phyloP scores from a whole-genome alignment of 1,140 invertebrate genomes.

The Solen grandis region DNA sequence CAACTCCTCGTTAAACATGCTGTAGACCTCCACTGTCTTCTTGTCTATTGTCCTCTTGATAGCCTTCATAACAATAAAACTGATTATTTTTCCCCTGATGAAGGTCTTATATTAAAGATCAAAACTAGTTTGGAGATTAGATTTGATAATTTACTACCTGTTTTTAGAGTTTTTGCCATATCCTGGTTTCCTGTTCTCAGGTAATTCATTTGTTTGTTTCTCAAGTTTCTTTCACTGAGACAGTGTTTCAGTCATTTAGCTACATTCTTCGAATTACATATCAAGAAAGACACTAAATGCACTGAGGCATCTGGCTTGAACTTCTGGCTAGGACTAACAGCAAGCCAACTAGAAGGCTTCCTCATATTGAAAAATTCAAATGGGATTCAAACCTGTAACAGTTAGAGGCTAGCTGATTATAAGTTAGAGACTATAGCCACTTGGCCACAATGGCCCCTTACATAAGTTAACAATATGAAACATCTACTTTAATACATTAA shows the following conservation, averaged over 20 bases:
- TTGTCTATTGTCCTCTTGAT: slow-evolving; percentile 82
- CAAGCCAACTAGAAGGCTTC: too few species aligned
- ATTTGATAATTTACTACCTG: neutral
- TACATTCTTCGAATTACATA: neutral
- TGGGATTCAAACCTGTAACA: too few species aligned
- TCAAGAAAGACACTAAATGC: too few species aligned
- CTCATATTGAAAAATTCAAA: too few species aligned
- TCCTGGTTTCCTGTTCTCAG: neutral
- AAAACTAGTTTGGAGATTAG: neutral
- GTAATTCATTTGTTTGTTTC: neutral
- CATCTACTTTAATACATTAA: neutral
- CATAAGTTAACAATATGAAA: too few species aligned
- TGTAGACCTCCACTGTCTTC: slow-evolving; percentile 86
- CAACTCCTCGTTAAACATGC: slow-evolving; percentile 89
- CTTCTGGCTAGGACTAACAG: too few species aligned
- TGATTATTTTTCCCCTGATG: neutral
- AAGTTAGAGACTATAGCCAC: too few species aligned
- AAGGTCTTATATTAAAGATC: neutral
- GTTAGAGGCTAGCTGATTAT: too few species aligned
- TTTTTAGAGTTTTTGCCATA: neutral
- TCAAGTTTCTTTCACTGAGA: neutral
- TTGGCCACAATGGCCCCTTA: too few species aligned
- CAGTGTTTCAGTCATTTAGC: neutral
- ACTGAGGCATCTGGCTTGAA: too few species aligned
- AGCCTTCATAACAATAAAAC: slow-evolving; percentile 79